Evolutionary conservation across 2,888 invertebrate genomes (phyloP).

Genomic region (Ormia ochracea): DNA sequence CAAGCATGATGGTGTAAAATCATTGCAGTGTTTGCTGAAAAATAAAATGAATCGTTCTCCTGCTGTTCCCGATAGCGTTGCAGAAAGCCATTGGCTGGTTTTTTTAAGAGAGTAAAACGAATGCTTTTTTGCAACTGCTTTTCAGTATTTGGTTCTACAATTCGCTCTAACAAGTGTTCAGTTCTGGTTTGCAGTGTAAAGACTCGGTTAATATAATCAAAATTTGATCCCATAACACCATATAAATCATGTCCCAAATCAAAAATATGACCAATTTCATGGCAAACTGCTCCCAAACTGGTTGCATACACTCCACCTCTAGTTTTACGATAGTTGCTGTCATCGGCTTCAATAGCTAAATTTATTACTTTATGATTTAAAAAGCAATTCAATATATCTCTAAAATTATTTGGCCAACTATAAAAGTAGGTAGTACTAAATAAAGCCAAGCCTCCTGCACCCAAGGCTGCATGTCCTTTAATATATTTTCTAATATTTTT

Average conservation of each 20-base stretch:
- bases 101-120: slow-evolving; percentile 72
- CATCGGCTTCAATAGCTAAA: slow-evolving; percentile 87
- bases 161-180: slow-evolving; percentile 73
- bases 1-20: slow-evolving; percentile 74
- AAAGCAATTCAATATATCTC: slow-evolving; percentile 80
- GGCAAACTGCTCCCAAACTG: slow-evolving; percentile 92
- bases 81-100: slow-evolving; percentile 66
- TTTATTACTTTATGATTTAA: slow-evolving; percentile 81
- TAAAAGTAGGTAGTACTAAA: slow-evolving; percentile 94
- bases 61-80: slow-evolving; percentile 75
- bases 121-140: slow-evolving; percentile 43
- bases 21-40: slow-evolving; percentile 73
- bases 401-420: slow-evolving; percentile 88
- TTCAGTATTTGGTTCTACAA: slow-evolving; percentile 62
- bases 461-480: slow-evolving; percentile 91
- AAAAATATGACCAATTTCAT: slow-evolving; percentile 93
- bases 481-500: slow-evolving; percentile 83
- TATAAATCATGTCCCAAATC: slow-evolving; percentile 93
- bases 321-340: slow-evolving; percentile 92
- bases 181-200: slow-evolving; percentile 81
- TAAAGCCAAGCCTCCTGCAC: slow-evolving; percentile 93
- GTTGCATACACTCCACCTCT: slow-evolving; percentile 92
- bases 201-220: slow-evolving; percentile 88
- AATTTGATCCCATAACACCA: slow-evolving; percentile 95
- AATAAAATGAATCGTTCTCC: slow-evolving; percentile 73